A percentile compares a stretch with the other conserved stretches of the same genome.
These are phyloP conservation scores for Maniola hyperantus DNA, from an alignment of 2,888 invertebrate genomes.

Conservation along the genomic window DNA sequence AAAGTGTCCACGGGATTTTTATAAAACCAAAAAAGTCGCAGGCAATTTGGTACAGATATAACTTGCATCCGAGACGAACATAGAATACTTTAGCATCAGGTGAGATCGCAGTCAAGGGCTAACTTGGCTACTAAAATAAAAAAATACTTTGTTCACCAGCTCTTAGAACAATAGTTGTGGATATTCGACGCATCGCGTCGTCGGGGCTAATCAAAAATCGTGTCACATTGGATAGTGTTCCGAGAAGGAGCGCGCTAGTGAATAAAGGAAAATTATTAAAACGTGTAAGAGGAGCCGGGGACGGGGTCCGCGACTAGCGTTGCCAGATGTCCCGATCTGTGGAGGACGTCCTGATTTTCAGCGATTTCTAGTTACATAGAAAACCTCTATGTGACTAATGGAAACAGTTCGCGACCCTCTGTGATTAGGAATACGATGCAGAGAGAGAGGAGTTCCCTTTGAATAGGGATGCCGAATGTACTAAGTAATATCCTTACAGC, in stretches of 20 bases:
- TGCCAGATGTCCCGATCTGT: background rate
- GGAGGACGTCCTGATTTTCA: background rate
- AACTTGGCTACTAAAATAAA: no score
- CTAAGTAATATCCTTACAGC: no score
- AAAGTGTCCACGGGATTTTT: no score
- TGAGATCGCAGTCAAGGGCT: no score
- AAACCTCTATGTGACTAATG: no score
- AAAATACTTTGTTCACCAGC: background rate
- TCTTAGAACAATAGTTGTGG: constrained; percentile 19
- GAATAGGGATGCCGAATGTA: background rate
- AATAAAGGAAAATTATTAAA: constrained; percentile 71
- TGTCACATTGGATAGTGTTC: constrained; percentile 61
- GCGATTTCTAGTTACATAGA: background rate
- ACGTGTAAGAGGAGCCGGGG: constrained; percentile 59
- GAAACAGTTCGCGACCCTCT: no score
- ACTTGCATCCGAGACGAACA: no score
- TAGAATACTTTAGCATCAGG: no score
- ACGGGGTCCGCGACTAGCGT: constrained; percentile 9
- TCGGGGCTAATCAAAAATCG: constrained; percentile 68
- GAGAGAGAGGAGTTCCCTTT: background rate
- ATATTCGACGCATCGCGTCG: constrained; percentile 56
- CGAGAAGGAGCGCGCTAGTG: constrained; percentile 62
- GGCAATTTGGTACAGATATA: no score
- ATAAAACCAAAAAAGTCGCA: no score
- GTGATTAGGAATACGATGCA: no score